A percentile compares a stretch with the other conserved stretches of the same genome.
Evolutionary conservation across 2,113 vertebrate species (phyloP).

Genomic region (Takifugu flavidus): DNA sequence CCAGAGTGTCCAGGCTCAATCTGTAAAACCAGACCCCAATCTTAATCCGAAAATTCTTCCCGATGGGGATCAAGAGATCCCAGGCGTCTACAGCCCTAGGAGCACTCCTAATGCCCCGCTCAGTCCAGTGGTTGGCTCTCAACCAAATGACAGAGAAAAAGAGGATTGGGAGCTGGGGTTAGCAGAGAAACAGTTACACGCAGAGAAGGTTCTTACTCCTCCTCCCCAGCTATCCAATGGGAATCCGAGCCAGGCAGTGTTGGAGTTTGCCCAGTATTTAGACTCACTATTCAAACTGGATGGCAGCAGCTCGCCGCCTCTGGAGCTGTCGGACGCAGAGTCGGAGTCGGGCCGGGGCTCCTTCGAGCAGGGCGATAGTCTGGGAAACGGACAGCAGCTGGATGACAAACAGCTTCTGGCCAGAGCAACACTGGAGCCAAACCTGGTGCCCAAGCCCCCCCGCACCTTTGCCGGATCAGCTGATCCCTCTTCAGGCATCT

Average conservation of each 20-base stretch:
- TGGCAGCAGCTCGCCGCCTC: constrained; percentile 88
- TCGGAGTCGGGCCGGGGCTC: constrained; percentile 77
- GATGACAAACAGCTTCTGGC: constrained; percentile 87
- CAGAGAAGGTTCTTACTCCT: constrained; percentile 52
- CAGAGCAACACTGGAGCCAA: constrained; percentile 92
- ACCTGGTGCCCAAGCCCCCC: constrained; percentile 94
- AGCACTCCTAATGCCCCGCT: constrained; percentile 59
- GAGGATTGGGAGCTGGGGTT: constrained; percentile 44
- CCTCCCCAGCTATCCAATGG: constrained; percentile 81
- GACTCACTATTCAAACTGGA: constrained; percentile 97
- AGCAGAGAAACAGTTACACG: constrained; percentile 28
- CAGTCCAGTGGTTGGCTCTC: constrained; percentile 50
- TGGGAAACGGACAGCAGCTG: constrained; percentile 80
- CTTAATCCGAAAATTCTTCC: constrained; percentile 45
- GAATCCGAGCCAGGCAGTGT: constrained; percentile 92
- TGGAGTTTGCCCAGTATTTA: constrained; percentile 97
- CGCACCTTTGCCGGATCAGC: constrained; percentile 91
- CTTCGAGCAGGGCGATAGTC: constrained; percentile 81
- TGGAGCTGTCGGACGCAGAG: constrained; percentile 84
- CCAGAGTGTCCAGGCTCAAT: constrained; percentile 59
- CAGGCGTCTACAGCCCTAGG: constrained; percentile 61
- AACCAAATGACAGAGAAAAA: constrained; percentile 32
- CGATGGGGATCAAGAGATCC: constrained; percentile 58
- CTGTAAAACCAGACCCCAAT: constrained; percentile 48
- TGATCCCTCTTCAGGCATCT: constrained; percentile 96